Evolutionary conservation across 2,888 invertebrate species (phyloP).

Genomic region (Alloplasta piceator): DNA sequence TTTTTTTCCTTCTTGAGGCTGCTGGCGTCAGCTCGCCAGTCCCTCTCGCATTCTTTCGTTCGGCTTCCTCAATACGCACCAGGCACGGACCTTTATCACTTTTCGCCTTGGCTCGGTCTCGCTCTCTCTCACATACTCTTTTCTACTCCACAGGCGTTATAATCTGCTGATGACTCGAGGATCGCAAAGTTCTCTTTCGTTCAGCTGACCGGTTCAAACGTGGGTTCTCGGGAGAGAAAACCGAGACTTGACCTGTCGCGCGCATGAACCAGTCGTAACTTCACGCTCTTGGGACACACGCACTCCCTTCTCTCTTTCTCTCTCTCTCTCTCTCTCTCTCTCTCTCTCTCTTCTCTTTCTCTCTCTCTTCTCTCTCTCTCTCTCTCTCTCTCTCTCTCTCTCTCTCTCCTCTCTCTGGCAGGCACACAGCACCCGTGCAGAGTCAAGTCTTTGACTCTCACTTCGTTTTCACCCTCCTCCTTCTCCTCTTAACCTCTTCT

Average conservation of each 20-base stretch:
- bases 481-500: constrained; percentile 25
- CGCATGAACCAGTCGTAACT: constrained; percentile 70
- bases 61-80: constrained; percentile 64
- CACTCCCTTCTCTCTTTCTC: too few species aligned
- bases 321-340: constrained; percentile 16
- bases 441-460: constrained; percentile 39
- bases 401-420: constrained; percentile 1
- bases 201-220: constrained; percentile 51
- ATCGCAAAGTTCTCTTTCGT: constrained; percentile 44
- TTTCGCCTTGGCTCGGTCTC: constrained; percentile 34
- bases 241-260: constrained; percentile 65
- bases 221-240: constrained; percentile 27
- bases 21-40: constrained; percentile 45
- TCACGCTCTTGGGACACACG: constrained; percentile 63
- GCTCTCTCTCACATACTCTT: constrained; percentile 16
- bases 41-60: constrained; percentile 58
- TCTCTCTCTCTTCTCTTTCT: constrained; percentile 4
- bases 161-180: constrained; percentile 22
- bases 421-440: constrained; percentile 42
- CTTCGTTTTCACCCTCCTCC: constrained; percentile 39
- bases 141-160: constrained; percentile 3
- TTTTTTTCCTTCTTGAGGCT: constrained; percentile 35
- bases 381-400: constrained; percentile 17
- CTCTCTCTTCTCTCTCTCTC: constrained; percentile 24
- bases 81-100: constrained; percentile 62